phyloP scores from a whole-genome alignment of 1,140 invertebrate genomes.

The Prorops nasuta region DNA sequence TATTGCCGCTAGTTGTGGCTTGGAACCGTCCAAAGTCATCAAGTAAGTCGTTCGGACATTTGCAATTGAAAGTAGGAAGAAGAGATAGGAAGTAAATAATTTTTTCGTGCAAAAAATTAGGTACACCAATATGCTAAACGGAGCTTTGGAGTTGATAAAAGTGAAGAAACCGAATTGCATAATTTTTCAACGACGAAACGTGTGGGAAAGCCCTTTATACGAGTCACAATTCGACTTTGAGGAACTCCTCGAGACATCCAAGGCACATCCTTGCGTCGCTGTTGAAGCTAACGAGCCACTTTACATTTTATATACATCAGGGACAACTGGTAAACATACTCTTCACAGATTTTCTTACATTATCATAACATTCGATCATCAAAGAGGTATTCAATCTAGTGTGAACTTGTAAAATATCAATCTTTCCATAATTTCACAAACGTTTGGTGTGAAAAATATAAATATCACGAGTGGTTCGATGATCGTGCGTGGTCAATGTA shows the following conservation, averaged over 20 bases:
- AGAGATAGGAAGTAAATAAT: constrained; percentile 2
- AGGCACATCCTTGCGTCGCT: constrained; percentile 77
- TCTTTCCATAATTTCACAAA: too few relatives aligned
- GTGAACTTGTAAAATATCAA: too few relatives aligned
- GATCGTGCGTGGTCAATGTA: too few relatives aligned
- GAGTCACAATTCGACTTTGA: constrained; percentile 76
- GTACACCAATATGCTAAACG: constrained; percentile 87
- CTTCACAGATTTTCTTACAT: too few relatives aligned
- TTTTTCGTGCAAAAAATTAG: constrained; percentile 50
- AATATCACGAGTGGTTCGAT: too few relatives aligned
- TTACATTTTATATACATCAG: constrained; percentile 92
- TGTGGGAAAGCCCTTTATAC: constrained; percentile 64
- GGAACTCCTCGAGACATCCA: constrained; percentile 63
- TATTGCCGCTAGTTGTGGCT: constrained; percentile 84
- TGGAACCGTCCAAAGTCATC: constrained; percentile 83
- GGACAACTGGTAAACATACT: constrained; percentile 68
- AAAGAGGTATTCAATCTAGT: too few relatives aligned
- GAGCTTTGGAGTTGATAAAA: constrained; percentile 71
- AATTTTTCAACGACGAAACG: constrained; percentile 72
- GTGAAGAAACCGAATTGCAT: constrained; percentile 75
- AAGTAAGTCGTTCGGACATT: constrained; percentile 62
- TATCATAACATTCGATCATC: too few relatives aligned
- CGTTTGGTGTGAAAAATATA: too few relatives aligned
- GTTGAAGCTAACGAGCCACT: constrained; percentile 86
- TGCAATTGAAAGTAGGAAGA: too few relatives aligned